These are phyloP conservation scores for Drosophila hamatofila DNA, from an alignment of 2,888 invertebrate genomes.

Conservation along the genomic window DNA sequence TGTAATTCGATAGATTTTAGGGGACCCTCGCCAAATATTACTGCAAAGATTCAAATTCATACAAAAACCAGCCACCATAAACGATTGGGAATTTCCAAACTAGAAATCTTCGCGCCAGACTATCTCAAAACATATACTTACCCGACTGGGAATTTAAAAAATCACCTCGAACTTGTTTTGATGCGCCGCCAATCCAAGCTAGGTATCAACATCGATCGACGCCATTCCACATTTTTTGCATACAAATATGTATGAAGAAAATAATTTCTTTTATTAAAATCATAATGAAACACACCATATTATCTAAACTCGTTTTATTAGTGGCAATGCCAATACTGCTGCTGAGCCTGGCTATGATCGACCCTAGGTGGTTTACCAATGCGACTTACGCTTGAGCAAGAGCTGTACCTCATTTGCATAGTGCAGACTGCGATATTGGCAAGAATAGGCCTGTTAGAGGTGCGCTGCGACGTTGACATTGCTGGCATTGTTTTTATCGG, in stretches of 20 bases:
- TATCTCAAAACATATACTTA: slow-evolving; percentile 59
- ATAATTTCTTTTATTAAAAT: slow-evolving; percentile 62
- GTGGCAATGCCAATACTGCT: slow-evolving; percentile 15
- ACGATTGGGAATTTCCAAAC: slow-evolving; percentile 74
- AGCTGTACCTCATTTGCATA: slow-evolving; percentile 67
- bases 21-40: slow-evolving; percentile 28
- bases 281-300: slow-evolving; percentile 29
- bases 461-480: slow-evolving; percentile 54
- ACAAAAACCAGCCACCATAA: slow-evolving; percentile 65
- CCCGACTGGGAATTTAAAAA: slow-evolving; percentile 50
- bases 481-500: slow-evolving; percentile 72
- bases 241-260: slow-evolving; percentile 48
- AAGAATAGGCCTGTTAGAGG: slow-evolving; percentile 68
- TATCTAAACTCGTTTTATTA: slow-evolving; percentile 32
- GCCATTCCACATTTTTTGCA: slow-evolving; percentile 45
- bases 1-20: slow-evolving; percentile 59
- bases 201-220: slow-evolving; percentile 32
- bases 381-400: slow-evolving; percentile 44
- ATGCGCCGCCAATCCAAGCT: slow-evolving; percentile 44
- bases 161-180: slow-evolving; percentile 70
- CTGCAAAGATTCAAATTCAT: slow-evolving; percentile 20
- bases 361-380: slow-evolving; percentile 27
- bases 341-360: slow-evolving; percentile 35
- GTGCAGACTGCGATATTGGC: slow-evolving; percentile 57
- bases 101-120: slow-evolving; percentile 62